Evolutionary conservation across 2,797 vertebrate species (phyloP).

Genomic region (Limosa lapponica): DNA sequence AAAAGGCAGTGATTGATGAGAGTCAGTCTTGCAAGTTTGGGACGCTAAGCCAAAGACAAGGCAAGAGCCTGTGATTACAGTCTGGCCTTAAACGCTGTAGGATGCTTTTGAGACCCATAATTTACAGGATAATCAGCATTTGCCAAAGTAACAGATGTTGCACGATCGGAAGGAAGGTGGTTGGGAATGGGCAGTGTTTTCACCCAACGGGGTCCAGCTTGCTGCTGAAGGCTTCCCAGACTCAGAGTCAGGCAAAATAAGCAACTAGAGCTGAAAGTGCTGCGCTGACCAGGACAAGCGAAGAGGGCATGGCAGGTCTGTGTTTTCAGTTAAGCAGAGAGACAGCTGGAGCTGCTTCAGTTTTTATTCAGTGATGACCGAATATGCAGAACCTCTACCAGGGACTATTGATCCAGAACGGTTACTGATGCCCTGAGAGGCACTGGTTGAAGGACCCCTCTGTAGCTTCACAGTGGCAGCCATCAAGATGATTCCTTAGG

Average conservation of each 20-base stretch:
- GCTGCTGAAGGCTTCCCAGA: neutral
- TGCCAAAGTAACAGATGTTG: neutral
- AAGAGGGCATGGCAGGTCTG: neutral
- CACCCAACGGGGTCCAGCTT: neutral
- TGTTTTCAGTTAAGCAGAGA: neutral
- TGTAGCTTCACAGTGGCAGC: neutral
- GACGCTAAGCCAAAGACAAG: neutral
- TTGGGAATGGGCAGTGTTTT: neutral
- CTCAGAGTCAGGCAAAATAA: neutral
- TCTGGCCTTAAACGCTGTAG: neutral
- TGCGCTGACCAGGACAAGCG: neutral
- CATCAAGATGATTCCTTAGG: neutral
- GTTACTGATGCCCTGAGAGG: neutral
- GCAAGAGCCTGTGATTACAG: neutral
- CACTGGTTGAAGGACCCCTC: neutral
- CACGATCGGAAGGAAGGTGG: neutral
- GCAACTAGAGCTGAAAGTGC: neutral
- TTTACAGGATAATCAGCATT: constrained; percentile 3
- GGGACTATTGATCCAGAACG: neutral
- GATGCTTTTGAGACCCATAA: neutral
- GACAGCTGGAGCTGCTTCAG: neutral
- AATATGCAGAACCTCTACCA: neutral
- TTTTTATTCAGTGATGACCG: neutral
- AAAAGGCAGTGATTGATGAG: neutral
- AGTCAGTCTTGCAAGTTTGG: neutral